Base-by-base conservation (phyloP, 23 tunicate species). In the Halocynthia aurantium region DNA sequence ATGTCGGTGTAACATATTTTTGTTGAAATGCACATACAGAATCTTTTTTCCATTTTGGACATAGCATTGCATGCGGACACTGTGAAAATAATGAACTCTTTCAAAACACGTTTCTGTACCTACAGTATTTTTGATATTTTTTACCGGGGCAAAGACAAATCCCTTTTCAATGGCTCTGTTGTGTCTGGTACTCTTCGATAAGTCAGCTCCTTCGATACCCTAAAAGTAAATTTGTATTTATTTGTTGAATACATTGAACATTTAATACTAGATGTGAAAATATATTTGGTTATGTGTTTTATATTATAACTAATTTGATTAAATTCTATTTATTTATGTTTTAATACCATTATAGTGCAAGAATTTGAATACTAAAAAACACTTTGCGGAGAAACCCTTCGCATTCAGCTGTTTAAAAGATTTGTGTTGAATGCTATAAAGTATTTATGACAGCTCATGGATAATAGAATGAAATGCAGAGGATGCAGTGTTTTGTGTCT, bases 41-140 rank as follows among this genome's bases (percentile, higher is more conserved):
- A 22, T 67, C 63, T 15, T 40, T 73, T n/a, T 58, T 78, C 87
- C 82, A 84, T 40, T 67, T 82, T 11, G 98, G 98, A 62, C 98
- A 92, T 8, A 55, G 49, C 22, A 53, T 51, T 7, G 67, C 65
- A 53, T 92, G 98, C 5, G 98, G 92, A 69, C 98, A 92, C 49
- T 90, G 98, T 13, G 85, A 64, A 86, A 82, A 62, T 12, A 77
- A 69, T 53, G 52, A 17, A 18, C 81, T 85, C 15, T 53, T 22
- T 40, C 69, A 31, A 12, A 11, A 22, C 22, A 51, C 72, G 5
- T 74, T 57, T 80, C 55, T 53, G 73, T 77, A 81, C 8, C 17
- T 71, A 71, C 58, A 77, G 21, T 80, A 49, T 50, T 75, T 75
- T 65, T 49, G 19, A 65, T 15, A 65, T 20, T 65, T 20, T 20